These are phyloP conservation scores for Ctenomys sociabilis DNA, from an alignment of 2,113 vertebrate species.

Conservation along the genomic window DNA sequence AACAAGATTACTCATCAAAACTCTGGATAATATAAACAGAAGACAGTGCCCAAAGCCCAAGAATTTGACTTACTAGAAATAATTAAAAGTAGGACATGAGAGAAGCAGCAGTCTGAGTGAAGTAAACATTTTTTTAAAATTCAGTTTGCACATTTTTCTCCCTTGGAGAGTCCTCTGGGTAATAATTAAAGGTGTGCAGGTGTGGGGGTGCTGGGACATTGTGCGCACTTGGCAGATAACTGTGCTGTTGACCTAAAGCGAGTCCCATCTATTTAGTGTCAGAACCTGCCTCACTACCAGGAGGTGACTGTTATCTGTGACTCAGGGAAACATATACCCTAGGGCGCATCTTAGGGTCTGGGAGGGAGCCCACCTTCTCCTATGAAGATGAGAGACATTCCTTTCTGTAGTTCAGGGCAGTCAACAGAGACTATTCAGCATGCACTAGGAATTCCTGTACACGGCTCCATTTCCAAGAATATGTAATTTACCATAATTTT, in stretches of 20 bases:
- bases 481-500: neutral
- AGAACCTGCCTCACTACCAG: neutral
- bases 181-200: neutral
- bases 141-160: neutral
- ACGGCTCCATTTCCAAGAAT: neutral
- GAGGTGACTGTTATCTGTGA: neutral
- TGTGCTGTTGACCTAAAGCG: neutral
- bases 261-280: neutral
- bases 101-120: slow-evolving; percentile 28
- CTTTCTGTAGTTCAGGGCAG: neutral
- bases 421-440: neutral
- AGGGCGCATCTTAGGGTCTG: neutral
- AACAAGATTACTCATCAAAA: neutral
- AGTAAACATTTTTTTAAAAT: slow-evolving; percentile 8
- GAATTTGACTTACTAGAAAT: neutral
- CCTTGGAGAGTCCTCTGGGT: neutral
- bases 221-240: neutral
- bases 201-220: neutral
- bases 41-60: neutral
- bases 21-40: slow-evolving; percentile 26
- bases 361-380: neutral
- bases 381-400: neutral
- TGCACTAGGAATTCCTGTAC: accelerated
- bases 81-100: slow-evolving; percentile 29
- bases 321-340: neutral